Conservation (phyloP, 2,888 invertebrate genomes). For the Epiblema foenella region DNA sequence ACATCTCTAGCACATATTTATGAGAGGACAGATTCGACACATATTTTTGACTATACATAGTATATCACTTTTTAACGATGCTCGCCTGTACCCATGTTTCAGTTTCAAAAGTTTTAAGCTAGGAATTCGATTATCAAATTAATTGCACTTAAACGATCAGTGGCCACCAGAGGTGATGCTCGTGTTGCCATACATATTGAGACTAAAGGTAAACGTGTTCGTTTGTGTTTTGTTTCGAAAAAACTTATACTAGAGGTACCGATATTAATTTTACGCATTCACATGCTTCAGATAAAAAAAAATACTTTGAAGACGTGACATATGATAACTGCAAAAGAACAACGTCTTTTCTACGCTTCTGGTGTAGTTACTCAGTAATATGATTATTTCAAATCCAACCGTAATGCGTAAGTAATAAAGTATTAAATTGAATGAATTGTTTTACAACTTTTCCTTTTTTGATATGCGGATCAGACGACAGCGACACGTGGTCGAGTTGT, state of each 20-base stretch:
- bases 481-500: constrained; percentile 15
- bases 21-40: too few species aligned
- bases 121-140: neutral
- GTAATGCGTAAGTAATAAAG: neutral
- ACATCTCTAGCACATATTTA: too few species aligned
- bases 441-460: constrained; percentile 13
- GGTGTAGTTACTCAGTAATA: neutral
- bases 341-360: neutral
- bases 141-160: neutral
- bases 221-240: too few species aligned
- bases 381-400: neutral
- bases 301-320: constrained; percentile 2
- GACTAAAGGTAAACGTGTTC: too few species aligned
- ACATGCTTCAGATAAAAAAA: neutral
- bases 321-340: constrained; percentile 5
- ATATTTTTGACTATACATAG: too few species aligned
- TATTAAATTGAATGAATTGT: neutral
- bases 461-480: neutral
- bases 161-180: too few species aligned
- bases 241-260: too few species aligned
- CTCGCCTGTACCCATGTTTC: neutral
- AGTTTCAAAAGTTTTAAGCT: neutral
- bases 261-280: neutral
- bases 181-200: too few species aligned
- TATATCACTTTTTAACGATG: neutral